phyloP scores from a whole-genome alignment of 2,888 invertebrate genomes.

The Cephalotes varians region DNA sequence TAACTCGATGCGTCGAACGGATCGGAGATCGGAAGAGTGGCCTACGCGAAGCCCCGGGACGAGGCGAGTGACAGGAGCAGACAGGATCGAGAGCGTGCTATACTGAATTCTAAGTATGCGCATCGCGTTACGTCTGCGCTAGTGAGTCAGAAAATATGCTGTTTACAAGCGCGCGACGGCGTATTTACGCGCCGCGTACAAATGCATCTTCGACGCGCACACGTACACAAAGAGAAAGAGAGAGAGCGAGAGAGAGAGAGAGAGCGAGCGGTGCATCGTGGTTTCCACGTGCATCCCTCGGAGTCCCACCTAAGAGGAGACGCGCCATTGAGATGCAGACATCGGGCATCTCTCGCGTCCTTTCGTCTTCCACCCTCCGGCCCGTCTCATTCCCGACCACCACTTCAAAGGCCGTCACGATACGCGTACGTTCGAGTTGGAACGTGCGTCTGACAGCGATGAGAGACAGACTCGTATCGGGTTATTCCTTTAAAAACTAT shows the following conservation, averaged over 20 bases:
- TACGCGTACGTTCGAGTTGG: conserved; percentile 47
- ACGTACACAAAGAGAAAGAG: not conserved
- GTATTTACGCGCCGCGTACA: conserved; percentile 43
- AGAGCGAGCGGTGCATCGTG: conserved; percentile 20
- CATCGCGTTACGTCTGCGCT: conserved; percentile 78
- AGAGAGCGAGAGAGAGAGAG: not conserved
- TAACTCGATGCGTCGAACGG: conserved; percentile 58
- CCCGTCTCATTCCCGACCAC: not conserved
- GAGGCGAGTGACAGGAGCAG: not conserved
- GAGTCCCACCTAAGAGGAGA: conserved; percentile 42
- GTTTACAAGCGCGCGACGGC: conserved; percentile 70
- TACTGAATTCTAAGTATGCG: conserved; percentile 78
- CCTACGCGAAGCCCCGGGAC: not conserved
- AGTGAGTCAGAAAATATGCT: conserved; percentile 81
- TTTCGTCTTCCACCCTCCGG: conserved; percentile 8
- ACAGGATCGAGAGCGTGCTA: conserved; percentile 26
- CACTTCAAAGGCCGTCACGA: conserved; percentile 31
- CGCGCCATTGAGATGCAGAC: conserved; percentile 66
- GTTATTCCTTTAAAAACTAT: conserved; percentile 17
- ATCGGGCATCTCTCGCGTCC: conserved; percentile 18
- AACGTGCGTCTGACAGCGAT: conserved; percentile 41
- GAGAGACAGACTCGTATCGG: conserved; percentile 6
- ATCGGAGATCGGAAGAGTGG: conserved; percentile 7
- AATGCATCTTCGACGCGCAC: conserved; percentile 35
- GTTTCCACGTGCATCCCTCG: conserved; percentile 34